phyloP scores from a whole-genome alignment of 2,888 invertebrate genomes.

The Leptinotarsa rubiginosa region DNA sequence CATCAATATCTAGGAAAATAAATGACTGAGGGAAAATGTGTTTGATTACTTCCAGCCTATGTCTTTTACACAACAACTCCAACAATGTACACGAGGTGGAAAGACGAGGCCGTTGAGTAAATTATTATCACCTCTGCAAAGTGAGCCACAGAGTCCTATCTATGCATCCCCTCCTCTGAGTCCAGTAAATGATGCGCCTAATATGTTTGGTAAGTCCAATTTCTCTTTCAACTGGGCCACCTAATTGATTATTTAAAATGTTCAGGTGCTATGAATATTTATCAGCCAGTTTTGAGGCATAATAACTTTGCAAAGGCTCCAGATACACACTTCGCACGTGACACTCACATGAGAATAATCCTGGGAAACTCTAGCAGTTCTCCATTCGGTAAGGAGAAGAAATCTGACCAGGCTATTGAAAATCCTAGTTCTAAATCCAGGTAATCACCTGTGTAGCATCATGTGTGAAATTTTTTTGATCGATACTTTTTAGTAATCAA shows the following conservation, averaged over 20 bases:
- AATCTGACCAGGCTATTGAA: conserved; percentile 50
- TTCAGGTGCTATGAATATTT: conserved; percentile 64
- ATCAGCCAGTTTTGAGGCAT: conserved; percentile 65
- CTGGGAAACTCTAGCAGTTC: conserved; percentile 66
- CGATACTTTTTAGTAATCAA: conserved; percentile 52
- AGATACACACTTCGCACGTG: conserved; percentile 88
- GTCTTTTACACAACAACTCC: conserved; percentile 93
- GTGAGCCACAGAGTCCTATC: conserved; percentile 79
- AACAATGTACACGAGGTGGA: conserved; percentile 81
- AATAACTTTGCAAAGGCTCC: conserved; percentile 68
- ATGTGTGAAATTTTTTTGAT: not conserved
- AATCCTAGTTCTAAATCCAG: conserved; percentile 57
- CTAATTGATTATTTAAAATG: conserved; percentile 21
- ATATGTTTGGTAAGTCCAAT: conserved; percentile 60
- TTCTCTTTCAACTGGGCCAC: not conserved
- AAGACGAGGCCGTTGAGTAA: conserved; percentile 75
- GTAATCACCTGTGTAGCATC: conserved; percentile 39
- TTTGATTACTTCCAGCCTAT: conserved; percentile 70
- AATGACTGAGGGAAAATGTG: no score
- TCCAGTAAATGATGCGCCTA: conserved; percentile 64
- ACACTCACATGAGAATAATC: conserved; percentile 92
- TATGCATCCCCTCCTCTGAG: conserved; percentile 78
- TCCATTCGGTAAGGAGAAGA: conserved; percentile 59
- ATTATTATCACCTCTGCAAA: conserved; percentile 72
- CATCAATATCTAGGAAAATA: not conserved